Evolutionary conservation across 2,888 invertebrate genomes (phyloP).

Genomic region (Eupeodes latifasciatus): DNA sequence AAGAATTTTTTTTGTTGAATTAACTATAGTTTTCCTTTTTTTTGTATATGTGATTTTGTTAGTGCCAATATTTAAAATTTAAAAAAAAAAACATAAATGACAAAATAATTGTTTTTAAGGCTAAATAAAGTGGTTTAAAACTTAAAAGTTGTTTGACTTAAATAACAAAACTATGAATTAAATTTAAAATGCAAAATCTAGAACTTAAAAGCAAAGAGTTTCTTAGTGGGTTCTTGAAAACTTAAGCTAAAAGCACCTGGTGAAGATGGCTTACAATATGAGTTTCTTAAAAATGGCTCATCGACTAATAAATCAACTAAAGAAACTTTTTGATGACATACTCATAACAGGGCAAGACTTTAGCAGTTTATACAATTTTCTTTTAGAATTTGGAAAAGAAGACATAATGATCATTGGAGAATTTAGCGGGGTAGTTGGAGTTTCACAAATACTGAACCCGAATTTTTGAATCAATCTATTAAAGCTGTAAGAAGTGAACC

Average conservation of each 20-base stretch:
- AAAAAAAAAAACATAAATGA: constrained; percentile 32
- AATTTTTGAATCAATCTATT: no score
- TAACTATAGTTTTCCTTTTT: constrained; percentile 16
- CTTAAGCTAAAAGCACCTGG: no score
- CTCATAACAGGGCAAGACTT: neutral
- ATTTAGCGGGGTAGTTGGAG: neutral
- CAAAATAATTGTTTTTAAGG: constrained; percentile 18
- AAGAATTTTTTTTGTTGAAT: constrained; percentile 1
- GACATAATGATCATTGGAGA: neutral
- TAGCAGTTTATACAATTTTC: neutral
- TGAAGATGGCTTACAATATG: no score
- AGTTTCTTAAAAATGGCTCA: no score
- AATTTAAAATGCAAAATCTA: no score
- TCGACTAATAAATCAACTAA: no score
- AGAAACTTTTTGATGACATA: no score
- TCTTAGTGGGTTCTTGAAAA: no score
- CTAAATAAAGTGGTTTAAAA: constrained; percentile 37
- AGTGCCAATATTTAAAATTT: constrained; percentile 37
- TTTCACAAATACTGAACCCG: no score
- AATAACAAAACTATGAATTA: no score
- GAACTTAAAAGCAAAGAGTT: no score
- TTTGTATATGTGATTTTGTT: constrained; percentile 50
- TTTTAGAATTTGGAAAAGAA: neutral
- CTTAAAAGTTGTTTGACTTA: neutral
- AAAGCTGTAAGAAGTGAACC: no score